Conservation (phyloP, 2,888 invertebrate genomes). For the Tanaodytes sp. region DNA sequence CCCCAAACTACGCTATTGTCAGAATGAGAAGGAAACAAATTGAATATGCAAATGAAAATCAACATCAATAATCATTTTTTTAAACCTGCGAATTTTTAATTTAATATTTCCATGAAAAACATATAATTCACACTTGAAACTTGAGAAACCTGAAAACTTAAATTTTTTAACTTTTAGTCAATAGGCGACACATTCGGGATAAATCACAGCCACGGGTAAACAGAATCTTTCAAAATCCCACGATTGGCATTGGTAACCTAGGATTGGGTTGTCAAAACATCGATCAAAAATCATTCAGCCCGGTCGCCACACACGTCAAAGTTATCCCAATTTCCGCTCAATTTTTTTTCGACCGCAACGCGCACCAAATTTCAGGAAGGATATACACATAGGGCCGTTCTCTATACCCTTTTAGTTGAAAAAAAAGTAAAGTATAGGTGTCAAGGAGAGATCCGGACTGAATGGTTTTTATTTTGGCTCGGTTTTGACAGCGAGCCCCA, state of each 20-base stretch:
- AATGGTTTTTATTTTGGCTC: slow-evolving; percentile 71
- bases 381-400: slow-evolving; percentile 12
- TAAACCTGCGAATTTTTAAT: too few species aligned
- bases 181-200: too few species aligned
- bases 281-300: slow-evolving; percentile 34
- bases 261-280: slow-evolving; percentile 41
- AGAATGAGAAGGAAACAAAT: too few species aligned
- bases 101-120: too few species aligned
- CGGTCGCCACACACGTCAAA: slow-evolving; percentile 34
- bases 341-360: slow-evolving; percentile 30
- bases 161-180: too few species aligned
- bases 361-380: slow-evolving; percentile 22
- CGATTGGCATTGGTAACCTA: slow-evolving; percentile 10
- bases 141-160: too few species aligned
- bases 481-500: slow-evolving; percentile 65
- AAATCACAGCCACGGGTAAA: too few species aligned
- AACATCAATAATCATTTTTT: too few species aligned
- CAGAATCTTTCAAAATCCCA: slow-evolving; percentile 13
- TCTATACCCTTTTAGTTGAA: slow-evolving; percentile 46
- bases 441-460: slow-evolving; percentile 56
- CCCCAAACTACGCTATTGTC: too few species aligned
- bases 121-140: too few species aligned
- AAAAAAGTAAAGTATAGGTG: slow-evolving; percentile 58
- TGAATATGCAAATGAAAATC: too few species aligned
- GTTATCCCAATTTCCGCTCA: slow-evolving; percentile 39